These are phyloP conservation scores for Notothenia rossii DNA, from an alignment of 2,113 vertebrate species.

Conservation along the genomic window DNA sequence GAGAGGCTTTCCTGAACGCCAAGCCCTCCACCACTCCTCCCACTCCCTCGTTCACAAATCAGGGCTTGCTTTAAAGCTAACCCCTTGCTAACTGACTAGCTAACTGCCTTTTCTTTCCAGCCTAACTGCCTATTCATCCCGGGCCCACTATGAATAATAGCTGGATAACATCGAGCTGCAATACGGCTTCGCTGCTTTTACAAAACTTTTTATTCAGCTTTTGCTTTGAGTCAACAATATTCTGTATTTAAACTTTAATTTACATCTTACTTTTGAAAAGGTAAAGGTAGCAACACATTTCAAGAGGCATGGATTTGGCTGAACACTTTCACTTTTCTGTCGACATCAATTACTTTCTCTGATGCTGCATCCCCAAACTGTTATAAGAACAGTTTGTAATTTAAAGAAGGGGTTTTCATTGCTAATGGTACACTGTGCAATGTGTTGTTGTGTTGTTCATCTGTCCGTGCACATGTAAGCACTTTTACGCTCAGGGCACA, in stretches of 20 bases:
- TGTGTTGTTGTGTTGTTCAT: neutral
- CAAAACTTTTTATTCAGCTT: neutral
- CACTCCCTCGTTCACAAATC: constrained; percentile 66
- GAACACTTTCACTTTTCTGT: neutral
- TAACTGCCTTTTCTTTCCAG: constrained; percentile 64
- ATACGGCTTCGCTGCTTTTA: neutral
- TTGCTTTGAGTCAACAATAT: neutral
- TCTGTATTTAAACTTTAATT: neutral
- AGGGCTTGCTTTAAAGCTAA: constrained; percentile 65
- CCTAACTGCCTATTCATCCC: constrained; percentile 59
- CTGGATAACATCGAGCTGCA: constrained; percentile 6
- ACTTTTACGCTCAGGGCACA: neutral
- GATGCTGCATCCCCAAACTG: too few species aligned
- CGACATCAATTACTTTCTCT: neutral
- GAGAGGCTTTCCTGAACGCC: constrained; percentile 73
- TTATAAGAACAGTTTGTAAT: neutral
- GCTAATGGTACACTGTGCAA: neutral
- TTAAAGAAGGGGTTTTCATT: neutral
- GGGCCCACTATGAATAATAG: constrained; percentile 49
- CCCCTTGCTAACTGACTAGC: constrained; percentile 59
- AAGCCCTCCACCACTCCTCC: constrained; percentile 66
- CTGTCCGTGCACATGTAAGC: neutral
- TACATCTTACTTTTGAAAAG: neutral
- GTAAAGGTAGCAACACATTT: neutral
- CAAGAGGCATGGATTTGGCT: neutral